A percentile compares a stretch with the other conserved stretches of the same genome.
Evolutionary conservation across 2,113 vertebrate genomes (phyloP).

Genomic region (Pholis gunnellus): DNA sequence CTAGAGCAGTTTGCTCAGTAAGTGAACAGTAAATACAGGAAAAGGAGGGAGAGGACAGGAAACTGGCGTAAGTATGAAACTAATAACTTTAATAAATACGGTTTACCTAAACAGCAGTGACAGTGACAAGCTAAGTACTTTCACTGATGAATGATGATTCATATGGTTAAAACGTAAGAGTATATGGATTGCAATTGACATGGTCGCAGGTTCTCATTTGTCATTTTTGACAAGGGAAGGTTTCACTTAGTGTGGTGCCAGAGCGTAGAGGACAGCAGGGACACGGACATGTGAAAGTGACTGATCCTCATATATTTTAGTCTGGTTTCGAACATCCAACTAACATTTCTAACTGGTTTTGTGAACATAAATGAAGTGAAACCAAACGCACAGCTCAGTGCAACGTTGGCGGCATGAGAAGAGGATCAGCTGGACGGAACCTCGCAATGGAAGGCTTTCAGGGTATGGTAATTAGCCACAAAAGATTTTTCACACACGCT

Average conservation of each 20-base stretch:
- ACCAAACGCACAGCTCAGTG: not conserved
- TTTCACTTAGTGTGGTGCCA: not conserved
- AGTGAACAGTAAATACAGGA: not conserved
- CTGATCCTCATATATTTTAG: not conserved
- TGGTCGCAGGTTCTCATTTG: not conserved
- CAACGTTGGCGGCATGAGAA: not conserved
- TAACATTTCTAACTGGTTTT: not conserved
- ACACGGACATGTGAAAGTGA: not conserved
- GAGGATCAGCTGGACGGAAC: not conserved
- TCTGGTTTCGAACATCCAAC: not conserved
- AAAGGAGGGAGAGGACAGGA: not conserved
- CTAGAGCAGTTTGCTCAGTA: slow-evolving; percentile 2
- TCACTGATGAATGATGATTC: not conserved
- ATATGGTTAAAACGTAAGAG: not conserved
- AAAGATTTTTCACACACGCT: not conserved
- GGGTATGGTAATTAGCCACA: not conserved
- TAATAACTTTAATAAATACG: not conserved
- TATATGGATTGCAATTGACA: not conserved
- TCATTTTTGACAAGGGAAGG: not conserved
- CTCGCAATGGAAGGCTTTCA: not conserved
- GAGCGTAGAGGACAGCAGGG: not conserved
- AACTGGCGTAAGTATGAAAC: not conserved
- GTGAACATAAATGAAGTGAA: not conserved
- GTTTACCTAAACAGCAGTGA: not conserved
- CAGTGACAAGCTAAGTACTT: not conserved